A percentile compares a stretch with the other conserved stretches of the same genome.
phyloP scores from a whole-genome alignment of 64 coral and sea anemone genomes.

The Montipora capricornis region DNA sequence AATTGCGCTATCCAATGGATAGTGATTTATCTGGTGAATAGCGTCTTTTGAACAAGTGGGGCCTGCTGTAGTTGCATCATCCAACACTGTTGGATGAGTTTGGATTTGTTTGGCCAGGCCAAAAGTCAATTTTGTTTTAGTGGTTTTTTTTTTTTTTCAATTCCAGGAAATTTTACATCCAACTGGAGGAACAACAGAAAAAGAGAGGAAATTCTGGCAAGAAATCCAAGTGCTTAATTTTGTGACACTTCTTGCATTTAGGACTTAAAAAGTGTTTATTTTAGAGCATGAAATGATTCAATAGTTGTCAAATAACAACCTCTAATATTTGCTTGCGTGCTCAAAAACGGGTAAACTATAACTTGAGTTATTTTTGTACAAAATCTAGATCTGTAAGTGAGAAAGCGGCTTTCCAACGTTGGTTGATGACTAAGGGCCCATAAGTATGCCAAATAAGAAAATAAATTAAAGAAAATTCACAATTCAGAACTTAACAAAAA shows the following conservation, averaged over 20 bases:
- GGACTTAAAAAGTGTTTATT: conserved; percentile 42
- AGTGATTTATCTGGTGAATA: no score
- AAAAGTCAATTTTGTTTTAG: not conserved
- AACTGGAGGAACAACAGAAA: conserved; percentile 22
- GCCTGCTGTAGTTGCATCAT: no score
- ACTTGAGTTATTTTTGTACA: conserved; percentile 49
- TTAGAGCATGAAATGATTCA: conserved; percentile 50
- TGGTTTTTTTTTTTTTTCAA: not conserved
- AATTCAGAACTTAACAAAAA: no score
- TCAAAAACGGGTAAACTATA: not conserved
- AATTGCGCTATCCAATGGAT: no score
- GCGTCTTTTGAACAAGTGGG: no score
- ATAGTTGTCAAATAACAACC: conserved; percentile 16
- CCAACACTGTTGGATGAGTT: no score
- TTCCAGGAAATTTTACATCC: conserved; percentile 43
- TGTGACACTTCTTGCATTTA: conserved; percentile 18
- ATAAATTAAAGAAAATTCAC: no score
- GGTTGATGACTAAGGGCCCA: not conserved
- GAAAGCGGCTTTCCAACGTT: not conserved
- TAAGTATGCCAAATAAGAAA: not conserved
- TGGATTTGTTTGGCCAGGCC: no score
- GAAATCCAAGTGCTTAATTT: conserved; percentile 38
- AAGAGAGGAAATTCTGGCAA: conserved; percentile 9
- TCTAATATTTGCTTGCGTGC: conserved; percentile 1
- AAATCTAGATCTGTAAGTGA: conserved; percentile 27